Conservation (phyloP, 2,113 vertebrate genomes). For the Taxidea taxus region DNA sequence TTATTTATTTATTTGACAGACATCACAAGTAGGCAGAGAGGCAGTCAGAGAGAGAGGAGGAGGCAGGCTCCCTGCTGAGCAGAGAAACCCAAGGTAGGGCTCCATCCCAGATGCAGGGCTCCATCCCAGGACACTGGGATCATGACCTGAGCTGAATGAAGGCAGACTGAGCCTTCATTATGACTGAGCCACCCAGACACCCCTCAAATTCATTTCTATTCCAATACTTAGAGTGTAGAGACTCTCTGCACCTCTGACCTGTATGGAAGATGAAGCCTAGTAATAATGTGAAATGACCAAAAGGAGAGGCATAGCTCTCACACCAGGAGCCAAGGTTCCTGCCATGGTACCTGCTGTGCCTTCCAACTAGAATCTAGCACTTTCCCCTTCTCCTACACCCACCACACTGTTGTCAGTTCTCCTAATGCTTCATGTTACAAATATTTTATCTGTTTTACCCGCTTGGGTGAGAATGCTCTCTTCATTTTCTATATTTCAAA, state of each 20-base stretch:
- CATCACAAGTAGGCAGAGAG: no score
- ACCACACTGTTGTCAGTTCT: background rate
- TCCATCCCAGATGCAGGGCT: no score
- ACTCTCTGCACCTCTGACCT: background rate
- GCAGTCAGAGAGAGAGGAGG: no score
- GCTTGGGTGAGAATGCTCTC: background rate
- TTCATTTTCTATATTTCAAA: background rate
- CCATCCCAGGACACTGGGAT: no score
- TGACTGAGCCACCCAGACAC: no score
- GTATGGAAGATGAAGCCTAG: background rate
- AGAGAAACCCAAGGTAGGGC: no score
- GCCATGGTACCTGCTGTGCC: background rate
- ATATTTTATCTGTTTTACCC: background rate
- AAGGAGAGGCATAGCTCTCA: background rate
- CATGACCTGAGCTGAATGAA: no score
- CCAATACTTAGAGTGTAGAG: background rate
- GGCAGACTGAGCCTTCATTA: no score
- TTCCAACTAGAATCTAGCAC: background rate
- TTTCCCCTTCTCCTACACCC: fast-evolving
- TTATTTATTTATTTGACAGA: no score
- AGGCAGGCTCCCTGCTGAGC: no score
- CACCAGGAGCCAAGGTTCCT: background rate
- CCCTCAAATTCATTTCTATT: background rate
- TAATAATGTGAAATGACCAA: background rate
- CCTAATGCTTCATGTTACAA: background rate